A percentile compares a stretch with the other conserved stretches of the same genome.
Evolutionary conservation across 2,113 vertebrate species (phyloP).

Genomic region (Deroptyus accipitrinus): DNA sequence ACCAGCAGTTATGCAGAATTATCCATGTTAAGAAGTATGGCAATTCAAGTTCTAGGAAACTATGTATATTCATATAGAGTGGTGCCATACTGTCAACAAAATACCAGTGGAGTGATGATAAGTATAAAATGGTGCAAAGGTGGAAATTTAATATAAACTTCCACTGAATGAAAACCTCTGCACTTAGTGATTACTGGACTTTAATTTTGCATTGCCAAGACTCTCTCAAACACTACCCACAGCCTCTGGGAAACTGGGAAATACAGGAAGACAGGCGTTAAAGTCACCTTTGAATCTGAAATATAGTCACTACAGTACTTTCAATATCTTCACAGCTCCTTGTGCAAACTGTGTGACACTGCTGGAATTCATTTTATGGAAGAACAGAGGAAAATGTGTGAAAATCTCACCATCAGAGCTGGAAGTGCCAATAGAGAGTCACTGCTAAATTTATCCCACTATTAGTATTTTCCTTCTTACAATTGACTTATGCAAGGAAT

Average conservation of each 20-base stretch:
- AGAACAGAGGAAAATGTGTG: not conserved
- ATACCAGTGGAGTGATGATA: not conserved
- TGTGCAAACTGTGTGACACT: not conserved
- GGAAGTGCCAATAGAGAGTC: not conserved
- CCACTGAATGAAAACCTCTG: not conserved
- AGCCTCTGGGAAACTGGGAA: not conserved
- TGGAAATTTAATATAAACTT: not conserved
- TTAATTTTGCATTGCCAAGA: not conserved
- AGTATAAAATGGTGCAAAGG: not conserved
- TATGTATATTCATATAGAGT: not conserved
- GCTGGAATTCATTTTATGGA: not conserved
- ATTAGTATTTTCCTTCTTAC: not conserved
- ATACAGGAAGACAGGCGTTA: not conserved
- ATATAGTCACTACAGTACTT: not conserved
- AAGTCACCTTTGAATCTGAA: not conserved
- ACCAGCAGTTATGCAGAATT: not conserved
- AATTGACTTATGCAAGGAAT: not conserved
- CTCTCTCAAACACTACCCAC: not conserved
- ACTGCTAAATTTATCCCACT: not conserved
- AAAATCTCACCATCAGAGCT: not conserved
- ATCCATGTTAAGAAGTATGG: accelerated
- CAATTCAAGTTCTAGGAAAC: not conserved
- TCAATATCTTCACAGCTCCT: not conserved
- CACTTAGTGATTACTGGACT: not conserved
- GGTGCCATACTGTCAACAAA: not conserved